Evolutionary conservation across 2,797 vertebrate genomes (phyloP), one percentile per base, ranked within the genome.

Genomic region (Octomys mimax): DNA sequence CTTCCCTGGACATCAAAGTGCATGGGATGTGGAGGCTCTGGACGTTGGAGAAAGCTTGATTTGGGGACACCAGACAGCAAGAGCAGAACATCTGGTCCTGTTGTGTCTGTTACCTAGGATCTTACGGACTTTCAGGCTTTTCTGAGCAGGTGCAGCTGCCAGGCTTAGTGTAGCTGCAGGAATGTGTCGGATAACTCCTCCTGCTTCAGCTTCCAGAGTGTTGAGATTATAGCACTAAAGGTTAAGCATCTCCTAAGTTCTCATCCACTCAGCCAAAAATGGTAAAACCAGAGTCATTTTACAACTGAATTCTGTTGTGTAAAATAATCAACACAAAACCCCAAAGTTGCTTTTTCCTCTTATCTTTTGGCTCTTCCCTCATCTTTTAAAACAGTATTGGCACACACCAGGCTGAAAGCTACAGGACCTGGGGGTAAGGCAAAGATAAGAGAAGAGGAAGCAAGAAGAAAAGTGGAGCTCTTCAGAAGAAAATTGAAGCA

Each of bases 311-410:
- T 33, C 22, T 73, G 39, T 61, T 18, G 46, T n/a, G 19, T 22
- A 71, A 61, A 57, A 71, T 54, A 39, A 61, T 61, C 9, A 28
- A 71, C 54, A 9, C 31, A 62, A 91, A 70, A 24, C 26, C 10
- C 11, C 4, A 9, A 31, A 0, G 12, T 54, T 8, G 33, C 26
- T 42, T 28, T 70, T 28, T 28, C 13, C 24, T 5, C n/a, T 80
- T 42, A 18, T 42, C 94, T 94, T 86, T 11, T 46, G 12, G 16
- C 11, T 16, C 89, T 96, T 83, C 61, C 71, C 87, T 80, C 64
- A 49, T 73, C 36, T 5, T 78, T 54, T 36, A 71, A 77, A 79
- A 22, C 12, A 5, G 1, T 16, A 1, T 28, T 11, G 22, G 6
- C 36, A 13, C 1, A 8, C 39, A 88, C 21, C 7, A 87, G 64